These are phyloP conservation scores for Calcarius lapponicus DNA, from an alignment of 2,797 vertebrate genomes.

Conservation along the genomic window DNA sequence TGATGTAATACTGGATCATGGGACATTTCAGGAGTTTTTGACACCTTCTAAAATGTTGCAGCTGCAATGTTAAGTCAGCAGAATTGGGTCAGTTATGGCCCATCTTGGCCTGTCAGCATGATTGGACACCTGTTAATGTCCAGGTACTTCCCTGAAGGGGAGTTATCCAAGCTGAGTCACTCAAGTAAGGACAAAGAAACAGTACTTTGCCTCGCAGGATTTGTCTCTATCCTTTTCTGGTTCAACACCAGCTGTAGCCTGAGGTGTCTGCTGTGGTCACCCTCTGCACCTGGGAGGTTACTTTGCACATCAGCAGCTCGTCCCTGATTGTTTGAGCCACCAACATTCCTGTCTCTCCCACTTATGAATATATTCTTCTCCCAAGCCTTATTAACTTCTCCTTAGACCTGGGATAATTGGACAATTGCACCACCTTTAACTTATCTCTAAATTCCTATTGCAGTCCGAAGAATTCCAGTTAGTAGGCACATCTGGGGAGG, in stretches of 20 bases:
- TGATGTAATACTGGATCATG: background rate
- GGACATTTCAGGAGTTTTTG: background rate
- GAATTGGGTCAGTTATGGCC: background rate
- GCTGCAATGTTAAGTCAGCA: background rate
- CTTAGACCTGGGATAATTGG: background rate
- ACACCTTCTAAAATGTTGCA: background rate
- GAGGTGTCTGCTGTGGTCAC: fast-evolving
- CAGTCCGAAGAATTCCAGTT: fast-evolving
- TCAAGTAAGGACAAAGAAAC: background rate
- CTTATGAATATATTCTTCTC: background rate
- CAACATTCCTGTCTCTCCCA: background rate
- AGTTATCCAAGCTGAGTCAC: background rate
- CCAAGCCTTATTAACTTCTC: fast-evolving
- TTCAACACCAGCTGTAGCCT: background rate
- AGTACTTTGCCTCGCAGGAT: fast-evolving
- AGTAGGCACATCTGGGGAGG: background rate
- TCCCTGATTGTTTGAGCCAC: background rate
- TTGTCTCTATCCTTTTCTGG: background rate
- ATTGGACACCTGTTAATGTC: fast-evolving
- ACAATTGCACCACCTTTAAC: background rate
- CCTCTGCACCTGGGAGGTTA: too few species aligned
- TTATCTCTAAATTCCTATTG: fast-evolving
- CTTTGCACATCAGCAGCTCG: background rate
- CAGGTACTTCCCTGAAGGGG: fast-evolving
- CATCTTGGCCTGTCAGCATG: background rate